Base-by-base conservation (phyloP, 2,113 vertebrate genomes). In the Eudorcas thomsonii region DNA sequence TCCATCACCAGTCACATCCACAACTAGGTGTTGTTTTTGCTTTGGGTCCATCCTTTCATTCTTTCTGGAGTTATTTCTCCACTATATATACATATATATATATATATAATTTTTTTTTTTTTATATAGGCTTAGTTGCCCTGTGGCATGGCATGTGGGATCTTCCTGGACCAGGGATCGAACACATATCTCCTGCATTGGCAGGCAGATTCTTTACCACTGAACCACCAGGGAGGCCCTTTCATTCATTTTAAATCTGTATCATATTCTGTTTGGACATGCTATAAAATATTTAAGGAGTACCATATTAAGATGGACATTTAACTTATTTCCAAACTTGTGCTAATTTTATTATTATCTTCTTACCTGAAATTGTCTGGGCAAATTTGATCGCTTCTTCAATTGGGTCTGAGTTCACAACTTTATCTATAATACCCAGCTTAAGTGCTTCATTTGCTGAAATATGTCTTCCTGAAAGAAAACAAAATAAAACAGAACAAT, bases 381-480 rank as follows among this genome's bases (percentile, higher is more conserved):
- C 99, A 89, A 99, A 99, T 97, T 87, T 98, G 95, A 99, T 98
- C 64, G 99, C 99, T 96, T 98, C 98, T 83, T 99, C 99, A 74
- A 99, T 77, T 5, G 98, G 97, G 96, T 99, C 99, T 77, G 98
- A 98, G 90, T 99, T 99, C 26, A 99, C 99, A 59, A 99, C 96
- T 98, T 99, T 98, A 98, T 99, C 99, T 87, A 99, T 98, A 57
- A 99, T 98, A 78, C 99, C 99, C 77, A 99, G 99, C 92, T 99
- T 99, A 96, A 99, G 98, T 2, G 99, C 99, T 98, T 99, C 99
- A 10, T 98, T 74, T 23, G 99, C 99, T 45, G 98, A 97, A 98
- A 99, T 52, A 62, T 98, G 98, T 93, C 98, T 99, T 91, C 99
- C 99, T 99, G 98, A 71, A 98, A 95, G 88, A 98, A 97, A 98